phyloP scores from a whole-genome alignment of 2,797 vertebrate species.

The Coregonus suidteri region DNA sequence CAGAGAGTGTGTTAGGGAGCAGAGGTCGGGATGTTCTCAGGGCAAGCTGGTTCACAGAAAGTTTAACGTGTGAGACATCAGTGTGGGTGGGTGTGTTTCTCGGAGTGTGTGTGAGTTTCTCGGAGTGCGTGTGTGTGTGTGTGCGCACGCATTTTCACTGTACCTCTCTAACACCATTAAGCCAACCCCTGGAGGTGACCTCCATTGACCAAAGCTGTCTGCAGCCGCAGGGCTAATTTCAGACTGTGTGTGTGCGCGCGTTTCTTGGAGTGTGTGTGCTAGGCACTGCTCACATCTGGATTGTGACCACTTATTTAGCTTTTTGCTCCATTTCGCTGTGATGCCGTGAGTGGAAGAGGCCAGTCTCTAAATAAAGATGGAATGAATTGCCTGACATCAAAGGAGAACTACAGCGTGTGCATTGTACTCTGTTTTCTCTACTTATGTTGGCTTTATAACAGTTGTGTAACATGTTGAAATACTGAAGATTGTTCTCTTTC shows the following conservation, averaged over 20 bases:
- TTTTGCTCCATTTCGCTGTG: no score
- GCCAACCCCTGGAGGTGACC: constrained; percentile 26
- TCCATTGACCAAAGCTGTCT: constrained; percentile 59
- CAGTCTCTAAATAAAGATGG: no score
- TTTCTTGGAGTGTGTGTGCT: background rate
- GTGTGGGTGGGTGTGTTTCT: no score
- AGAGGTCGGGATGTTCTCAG: background rate
- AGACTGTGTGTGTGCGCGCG: no score
- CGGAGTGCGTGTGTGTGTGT: no score
- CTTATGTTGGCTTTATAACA: no score
- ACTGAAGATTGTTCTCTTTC: no score
- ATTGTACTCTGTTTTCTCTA: no score
- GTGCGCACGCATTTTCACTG: background rate
- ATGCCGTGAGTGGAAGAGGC: no score
- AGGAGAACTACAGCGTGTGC: background rate
- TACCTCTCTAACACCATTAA: constrained; percentile 18
- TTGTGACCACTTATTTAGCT: background rate
- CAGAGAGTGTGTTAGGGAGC: background rate
- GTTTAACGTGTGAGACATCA: no score
- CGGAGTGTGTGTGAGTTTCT: no score
- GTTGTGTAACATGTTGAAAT: no score
- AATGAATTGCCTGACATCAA: background rate
- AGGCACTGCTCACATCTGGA: background rate
- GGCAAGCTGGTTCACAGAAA: background rate
- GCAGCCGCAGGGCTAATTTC: constrained; percentile 44